These are phyloP conservation scores for Megaptera novaeangliae DNA, from an alignment of 2,113 vertebrate genomes.

Conservation along the genomic window DNA sequence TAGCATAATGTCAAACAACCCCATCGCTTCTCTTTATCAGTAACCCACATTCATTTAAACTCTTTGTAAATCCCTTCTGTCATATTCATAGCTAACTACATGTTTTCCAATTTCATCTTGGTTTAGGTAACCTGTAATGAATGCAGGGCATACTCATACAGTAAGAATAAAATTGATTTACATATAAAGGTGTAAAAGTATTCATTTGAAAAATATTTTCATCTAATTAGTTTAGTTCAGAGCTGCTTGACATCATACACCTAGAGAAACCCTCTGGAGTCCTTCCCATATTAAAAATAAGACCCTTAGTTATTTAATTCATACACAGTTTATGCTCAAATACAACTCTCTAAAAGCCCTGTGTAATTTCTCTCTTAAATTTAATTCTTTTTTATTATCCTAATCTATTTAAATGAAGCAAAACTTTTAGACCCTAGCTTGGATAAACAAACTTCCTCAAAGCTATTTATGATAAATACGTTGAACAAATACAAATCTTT, in stretches of 20 bases:
- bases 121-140: neutral
- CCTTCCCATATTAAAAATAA: neutral
- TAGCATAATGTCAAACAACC: neutral
- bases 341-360: neutral
- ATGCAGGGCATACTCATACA: neutral
- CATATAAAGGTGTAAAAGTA: neutral
- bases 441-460: conserved; percentile 29
- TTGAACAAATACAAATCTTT: conserved; percentile 24
- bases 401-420: neutral
- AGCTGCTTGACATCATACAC: neutral
- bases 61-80: neutral
- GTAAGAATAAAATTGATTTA: neutral
- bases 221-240: neutral
- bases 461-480: neutral
- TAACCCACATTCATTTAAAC: neutral
- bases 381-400: neutral
- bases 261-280: neutral
- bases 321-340: neutral
- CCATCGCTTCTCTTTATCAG: neutral
- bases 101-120: neutral
- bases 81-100: neutral
- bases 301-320: neutral
- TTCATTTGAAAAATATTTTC: neutral
- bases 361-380: neutral
- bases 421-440: neutral